phyloP scores from a whole-genome alignment of 1,140 invertebrate genomes.

The Melanaphis sacchari region DNA sequence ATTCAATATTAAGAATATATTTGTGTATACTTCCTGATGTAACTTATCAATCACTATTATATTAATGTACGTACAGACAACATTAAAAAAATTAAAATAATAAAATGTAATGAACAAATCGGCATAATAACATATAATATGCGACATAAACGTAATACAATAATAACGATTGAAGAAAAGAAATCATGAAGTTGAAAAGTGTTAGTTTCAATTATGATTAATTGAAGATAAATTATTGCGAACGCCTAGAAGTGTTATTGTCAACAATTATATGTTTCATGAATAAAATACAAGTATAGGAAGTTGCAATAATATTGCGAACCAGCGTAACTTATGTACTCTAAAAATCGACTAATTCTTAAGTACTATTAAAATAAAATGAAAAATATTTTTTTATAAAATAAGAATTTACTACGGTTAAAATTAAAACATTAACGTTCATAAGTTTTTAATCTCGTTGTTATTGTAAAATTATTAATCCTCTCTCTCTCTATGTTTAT shows the following conservation, averaged over 20 bases:
- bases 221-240: constrained; percentile 36
- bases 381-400: background rate
- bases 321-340: background rate
- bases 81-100: background rate
- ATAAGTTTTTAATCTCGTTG: background rate
- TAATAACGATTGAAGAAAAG: background rate
- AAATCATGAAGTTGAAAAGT: background rate
- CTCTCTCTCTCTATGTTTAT: too few species aligned
- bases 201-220: constrained; percentile 19
- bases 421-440: background rate
- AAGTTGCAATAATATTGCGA: background rate
- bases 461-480: background rate
- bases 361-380: background rate
- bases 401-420: background rate
- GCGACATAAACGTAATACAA: background rate
- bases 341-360: background rate
- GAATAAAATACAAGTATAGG: background rate
- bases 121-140: background rate
- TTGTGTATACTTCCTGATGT: background rate
- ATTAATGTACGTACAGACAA: background rate
- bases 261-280: background rate
- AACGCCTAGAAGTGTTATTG: constrained; percentile 7
- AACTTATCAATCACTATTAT: background rate
- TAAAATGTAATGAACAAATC: background rate
- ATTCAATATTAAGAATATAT: background rate